Evolutionary conservation across 2,797 vertebrate species (phyloP).

Genomic region (Buceros bicornis): DNA sequence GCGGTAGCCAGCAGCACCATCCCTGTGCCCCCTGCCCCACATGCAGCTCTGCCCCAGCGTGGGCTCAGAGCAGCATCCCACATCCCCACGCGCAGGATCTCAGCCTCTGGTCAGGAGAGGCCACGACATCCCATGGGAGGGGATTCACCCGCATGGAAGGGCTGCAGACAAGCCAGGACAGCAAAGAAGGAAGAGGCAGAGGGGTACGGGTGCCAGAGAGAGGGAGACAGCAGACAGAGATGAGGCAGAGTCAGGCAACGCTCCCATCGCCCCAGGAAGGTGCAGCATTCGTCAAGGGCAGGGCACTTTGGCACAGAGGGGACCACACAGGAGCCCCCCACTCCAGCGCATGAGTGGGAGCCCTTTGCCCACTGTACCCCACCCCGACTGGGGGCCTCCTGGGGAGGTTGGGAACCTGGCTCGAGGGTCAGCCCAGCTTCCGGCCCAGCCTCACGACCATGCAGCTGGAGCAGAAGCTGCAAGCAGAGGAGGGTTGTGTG

Average conservation of each 20-base stretch:
- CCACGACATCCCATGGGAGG: neutral
- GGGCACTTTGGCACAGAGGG: neutral
- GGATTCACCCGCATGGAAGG: neutral
- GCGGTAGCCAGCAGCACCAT: neutral
- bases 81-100: neutral
- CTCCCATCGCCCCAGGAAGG: conserved; percentile 13
- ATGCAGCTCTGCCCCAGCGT: neutral
- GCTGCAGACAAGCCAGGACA: conserved; percentile 69
- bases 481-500: fast-evolving
- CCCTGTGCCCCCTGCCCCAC: fast-evolving
- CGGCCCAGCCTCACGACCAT: neutral
- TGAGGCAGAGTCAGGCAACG: neutral
- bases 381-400: neutral
- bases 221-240: conserved; percentile 13
- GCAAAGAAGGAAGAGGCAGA: conserved; percentile 38
- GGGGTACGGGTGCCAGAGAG: neutral
- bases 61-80: neutral
- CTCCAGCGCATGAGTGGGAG: fast-evolving
- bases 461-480: neutral
- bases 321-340: neutral
- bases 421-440: neutral
- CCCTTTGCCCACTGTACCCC: neutral
- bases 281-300: conserved; percentile 51
- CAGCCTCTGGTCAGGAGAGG: neutral
- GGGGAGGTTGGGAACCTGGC: neutral